Conservation (phyloP, 2,113 vertebrate species). For the Solea senegalensis region DNA sequence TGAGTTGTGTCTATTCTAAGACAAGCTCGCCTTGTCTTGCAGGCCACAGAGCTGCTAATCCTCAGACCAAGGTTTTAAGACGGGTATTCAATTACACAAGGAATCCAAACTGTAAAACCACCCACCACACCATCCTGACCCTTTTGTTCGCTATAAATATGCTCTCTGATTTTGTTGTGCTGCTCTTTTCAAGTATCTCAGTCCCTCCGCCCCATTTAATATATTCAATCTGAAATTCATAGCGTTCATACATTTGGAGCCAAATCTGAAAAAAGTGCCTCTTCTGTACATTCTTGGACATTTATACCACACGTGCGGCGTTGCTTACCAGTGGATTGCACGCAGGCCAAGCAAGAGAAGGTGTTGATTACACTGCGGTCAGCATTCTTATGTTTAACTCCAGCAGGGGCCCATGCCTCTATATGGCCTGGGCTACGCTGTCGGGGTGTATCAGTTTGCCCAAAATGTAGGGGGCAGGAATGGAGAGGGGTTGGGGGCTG, state of each 20-base stretch:
- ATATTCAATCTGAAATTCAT: too few relatives aligned
- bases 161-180: neutral
- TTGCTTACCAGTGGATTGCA: neutral
- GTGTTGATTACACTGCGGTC: constrained; percentile 67
- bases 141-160: constrained; percentile 10
- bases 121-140: neutral
- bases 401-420: constrained; percentile 48
- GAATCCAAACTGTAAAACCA: constrained; percentile 22
- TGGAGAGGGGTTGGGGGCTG: neutral
- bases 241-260: neutral
- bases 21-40: constrained; percentile 29
- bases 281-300: constrained; percentile 17
- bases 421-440: constrained; percentile 64
- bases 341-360: neutral
- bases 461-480: constrained; percentile 54
- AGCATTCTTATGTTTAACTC: constrained; percentile 69
- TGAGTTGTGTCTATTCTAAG: constrained; percentile 69
- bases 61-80: constrained; percentile 38
- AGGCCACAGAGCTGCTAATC: constrained; percentile 36
- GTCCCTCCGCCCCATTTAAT: too few relatives aligned
- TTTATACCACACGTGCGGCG: neutral
- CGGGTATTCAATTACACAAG: constrained; percentile 29
- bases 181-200: too few relatives aligned
- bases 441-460: constrained; percentile 70
- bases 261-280: constrained; percentile 4